phyloP scores from a whole-genome alignment of 2,888 invertebrate genomes.

The Hoplodrina blanda region DNA sequence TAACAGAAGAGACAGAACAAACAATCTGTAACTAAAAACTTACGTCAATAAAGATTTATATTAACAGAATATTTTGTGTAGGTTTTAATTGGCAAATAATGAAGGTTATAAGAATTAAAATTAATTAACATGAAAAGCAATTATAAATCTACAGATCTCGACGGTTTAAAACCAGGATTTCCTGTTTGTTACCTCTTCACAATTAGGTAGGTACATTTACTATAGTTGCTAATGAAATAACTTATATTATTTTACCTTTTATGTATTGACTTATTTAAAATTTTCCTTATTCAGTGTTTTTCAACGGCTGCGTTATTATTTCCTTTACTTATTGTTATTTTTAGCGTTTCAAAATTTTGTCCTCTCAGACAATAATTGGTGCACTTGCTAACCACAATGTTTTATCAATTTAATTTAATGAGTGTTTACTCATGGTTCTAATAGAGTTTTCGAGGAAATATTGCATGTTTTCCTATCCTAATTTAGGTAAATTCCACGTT shows the following conservation, averaged over 20 bases:
- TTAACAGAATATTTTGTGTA: neutral
- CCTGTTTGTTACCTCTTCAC: conserved; percentile 65
- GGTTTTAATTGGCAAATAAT: conserved; percentile 55
- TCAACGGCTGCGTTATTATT: conserved; percentile 54
- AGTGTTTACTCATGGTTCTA: conserved; percentile 40
- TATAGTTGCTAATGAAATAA: conserved; percentile 57
- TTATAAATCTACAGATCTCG: conserved; percentile 59
- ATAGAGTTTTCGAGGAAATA: conserved; percentile 52
- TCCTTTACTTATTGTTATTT: conserved; percentile 55
- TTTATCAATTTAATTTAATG: conserved; percentile 65
- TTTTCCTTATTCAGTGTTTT: conserved; percentile 61
- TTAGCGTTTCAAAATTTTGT: conserved; percentile 49
- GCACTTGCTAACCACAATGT: conserved; percentile 47
- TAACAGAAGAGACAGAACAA: no score
- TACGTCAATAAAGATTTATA: conserved; percentile 1
- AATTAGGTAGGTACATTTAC: conserved; percentile 59
- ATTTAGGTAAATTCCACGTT: conserved; percentile 34
- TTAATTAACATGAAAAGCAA: conserved; percentile 63
- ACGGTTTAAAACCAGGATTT: conserved; percentile 52
- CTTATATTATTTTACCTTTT: conserved; percentile 52
- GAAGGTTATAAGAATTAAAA: conserved; percentile 50
- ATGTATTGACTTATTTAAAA: conserved; percentile 37
- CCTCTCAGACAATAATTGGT: conserved; percentile 50
- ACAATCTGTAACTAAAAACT: no score
- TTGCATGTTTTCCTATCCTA: conserved; percentile 20